These are phyloP conservation scores for Xiphydria camelus DNA, from an alignment of 2,888 invertebrate genomes.

Conservation along the genomic window DNA sequence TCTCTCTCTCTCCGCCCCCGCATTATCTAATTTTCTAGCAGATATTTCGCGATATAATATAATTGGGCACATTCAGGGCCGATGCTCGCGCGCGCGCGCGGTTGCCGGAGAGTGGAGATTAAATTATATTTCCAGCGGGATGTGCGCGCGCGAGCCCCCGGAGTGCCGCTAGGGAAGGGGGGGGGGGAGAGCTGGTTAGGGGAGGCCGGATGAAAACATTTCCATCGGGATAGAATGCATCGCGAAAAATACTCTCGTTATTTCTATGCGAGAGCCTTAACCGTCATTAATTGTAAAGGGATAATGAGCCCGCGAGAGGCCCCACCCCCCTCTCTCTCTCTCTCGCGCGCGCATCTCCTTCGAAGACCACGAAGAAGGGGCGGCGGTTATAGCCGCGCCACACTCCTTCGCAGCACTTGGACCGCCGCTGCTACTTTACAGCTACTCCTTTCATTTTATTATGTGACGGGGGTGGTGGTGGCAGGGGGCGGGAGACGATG, in stretches of 20 bases:
- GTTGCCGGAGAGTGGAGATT: slow-evolving; percentile 31
- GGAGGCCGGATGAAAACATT: slow-evolving; percentile 38
- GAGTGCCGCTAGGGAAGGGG: slow-evolving; percentile 3
- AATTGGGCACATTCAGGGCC: slow-evolving; percentile 50
- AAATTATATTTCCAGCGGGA: slow-evolving; percentile 32
- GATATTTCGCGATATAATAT: slow-evolving; percentile 50
- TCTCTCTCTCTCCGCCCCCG: slow-evolving; percentile 5
- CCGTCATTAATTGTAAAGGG: slow-evolving; percentile 42
- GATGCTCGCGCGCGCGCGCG: slow-evolving; percentile 20
- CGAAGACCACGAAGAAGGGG: no score
- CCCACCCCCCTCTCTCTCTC: no score
- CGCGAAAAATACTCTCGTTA: slow-evolving; percentile 26
- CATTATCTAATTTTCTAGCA: slow-evolving; percentile 50
- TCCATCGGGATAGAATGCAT: slow-evolving; percentile 32
- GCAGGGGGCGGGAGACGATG: no score
- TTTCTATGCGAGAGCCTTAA: slow-evolving; percentile 32
- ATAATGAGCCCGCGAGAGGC: slow-evolving; percentile 35
- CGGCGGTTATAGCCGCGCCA: no score
- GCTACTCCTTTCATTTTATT: no score
- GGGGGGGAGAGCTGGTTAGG: slow-evolving; percentile 13
- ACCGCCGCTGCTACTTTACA: no score
- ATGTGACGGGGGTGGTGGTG: no score
- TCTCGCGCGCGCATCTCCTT: no score
- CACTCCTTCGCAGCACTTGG: no score
- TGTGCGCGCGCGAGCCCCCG: no score